phyloP scores from a whole-genome alignment of 2,797 vertebrate species.

The Hoplostethus atlanticus region DNA sequence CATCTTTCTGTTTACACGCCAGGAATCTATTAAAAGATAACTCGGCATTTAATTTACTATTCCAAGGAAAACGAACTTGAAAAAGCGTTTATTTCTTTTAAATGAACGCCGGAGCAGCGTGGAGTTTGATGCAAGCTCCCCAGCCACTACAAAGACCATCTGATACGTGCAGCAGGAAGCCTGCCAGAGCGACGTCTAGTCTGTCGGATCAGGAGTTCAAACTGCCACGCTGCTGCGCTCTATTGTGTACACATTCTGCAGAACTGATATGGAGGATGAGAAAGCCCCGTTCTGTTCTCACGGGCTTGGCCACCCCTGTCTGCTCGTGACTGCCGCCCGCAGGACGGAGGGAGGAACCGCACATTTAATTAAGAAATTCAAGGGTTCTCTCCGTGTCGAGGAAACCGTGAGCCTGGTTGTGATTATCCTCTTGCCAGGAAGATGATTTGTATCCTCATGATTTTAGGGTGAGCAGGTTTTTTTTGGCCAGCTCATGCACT shows the following conservation, averaged over 20 bases:
- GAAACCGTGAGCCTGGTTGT: conserved; percentile 37
- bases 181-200: conserved; percentile 43
- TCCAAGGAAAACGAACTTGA: conserved; percentile 2
- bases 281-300: conserved; percentile 35
- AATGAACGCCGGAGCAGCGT: conserved; percentile 20
- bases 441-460: conserved; percentile 38
- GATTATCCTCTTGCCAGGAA: conserved; percentile 42
- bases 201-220: conserved; percentile 49
- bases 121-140: conserved; percentile 12
- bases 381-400: not conserved
- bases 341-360: conserved; percentile 52
- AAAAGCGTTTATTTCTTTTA: conserved; percentile 25
- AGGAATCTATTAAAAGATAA: conserved; percentile 29
- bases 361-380: not conserved
- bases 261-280: conserved; percentile 38
- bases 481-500: conserved; percentile 27
- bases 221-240: conserved; percentile 34
- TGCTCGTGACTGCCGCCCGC: conserved; percentile 55
- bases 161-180: conserved; percentile 41
- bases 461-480: conserved; percentile 49
- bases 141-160: conserved; percentile 31
- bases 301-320: conserved; percentile 9
- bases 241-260: conserved; percentile 51
- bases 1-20: conserved; percentile 45
- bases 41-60: conserved; percentile 8